Conservation (phyloP, 2,797 vertebrate genomes). For the Paguma larvata region DNA sequence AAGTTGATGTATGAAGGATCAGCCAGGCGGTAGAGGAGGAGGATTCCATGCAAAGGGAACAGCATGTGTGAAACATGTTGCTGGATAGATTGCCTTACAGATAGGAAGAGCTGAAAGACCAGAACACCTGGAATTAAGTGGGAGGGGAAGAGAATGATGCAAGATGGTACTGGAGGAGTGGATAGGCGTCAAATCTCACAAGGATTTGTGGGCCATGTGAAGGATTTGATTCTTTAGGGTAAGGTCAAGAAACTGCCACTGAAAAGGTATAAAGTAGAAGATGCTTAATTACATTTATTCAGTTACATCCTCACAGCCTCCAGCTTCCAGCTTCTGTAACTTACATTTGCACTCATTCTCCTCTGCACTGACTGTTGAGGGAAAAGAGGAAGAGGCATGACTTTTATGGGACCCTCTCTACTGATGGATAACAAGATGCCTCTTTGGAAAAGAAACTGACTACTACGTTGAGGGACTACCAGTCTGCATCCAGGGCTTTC, state of each 20-base stretch:
- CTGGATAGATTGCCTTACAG: neutral
- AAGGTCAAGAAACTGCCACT: neutral
- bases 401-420: neutral
- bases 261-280: neutral
- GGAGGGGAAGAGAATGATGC: neutral
- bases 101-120: neutral
- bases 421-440: neutral
- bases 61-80: neutral
- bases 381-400: neutral
- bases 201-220: neutral
- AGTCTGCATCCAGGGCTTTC: conserved; percentile 3
- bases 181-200: neutral
- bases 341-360: neutral
- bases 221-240: neutral
- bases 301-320: neutral
- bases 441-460: conserved; percentile 38
- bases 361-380: neutral
- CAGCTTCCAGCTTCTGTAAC: neutral
- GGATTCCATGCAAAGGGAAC: neutral
- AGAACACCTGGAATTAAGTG: neutral
- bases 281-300: neutral
- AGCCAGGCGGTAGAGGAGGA: neutral
- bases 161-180: neutral
- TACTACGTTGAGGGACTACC: neutral
- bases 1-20: neutral